Evolutionary conservation across 2,888 invertebrate genomes (phyloP), one percentile per base, ranked within the genome.

Genomic region (Bembecia ichneumoniformis): DNA sequence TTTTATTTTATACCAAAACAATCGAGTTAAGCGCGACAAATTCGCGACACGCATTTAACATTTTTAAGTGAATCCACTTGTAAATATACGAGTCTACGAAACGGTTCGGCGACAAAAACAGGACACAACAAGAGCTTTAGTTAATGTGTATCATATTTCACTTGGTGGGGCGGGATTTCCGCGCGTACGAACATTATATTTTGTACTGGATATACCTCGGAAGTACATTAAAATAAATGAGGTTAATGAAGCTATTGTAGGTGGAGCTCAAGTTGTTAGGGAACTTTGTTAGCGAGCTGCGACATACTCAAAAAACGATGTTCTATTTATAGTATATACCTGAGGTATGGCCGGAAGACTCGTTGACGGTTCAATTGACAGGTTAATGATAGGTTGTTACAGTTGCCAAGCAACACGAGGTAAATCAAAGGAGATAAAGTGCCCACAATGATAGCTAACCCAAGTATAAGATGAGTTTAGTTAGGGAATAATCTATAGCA

Each of bases 81-180:
- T 69, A 68, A 72, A 72, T 28, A 28, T 44, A 44, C 67, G 66
- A 72, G 68, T 63, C 63, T 64, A 60, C 65, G 63, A 70, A 76
- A 73, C 63, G 64, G 62, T 72, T 66, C 55, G 62, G 62, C 64
- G 75, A 74, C 74, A 78, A 80, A 80, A 80, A 77, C 75, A 71
- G 68, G 63, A 74, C 73, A 75, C 69, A 77, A 75, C 76, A 71
- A 73, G 79, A 72, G 78, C 72, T 79, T 77, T 71, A 68, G 67
- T 74, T 77, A 81, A 82, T 80, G 78, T 67, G 75, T 66, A 72
- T 80, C 79, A 80, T 82, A 81, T 80, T 80, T 82, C 81, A 81
- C 74, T 73, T 68, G 61, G 59, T 59, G 63, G 70, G 68, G 66
- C 62, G 74, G 73, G 67, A 73, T 74, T 73, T 73, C 73, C 71